Evolutionary conservation across 2,113 vertebrate genomes (phyloP).

Genomic region (Pycnonotus jocosus): DNA sequence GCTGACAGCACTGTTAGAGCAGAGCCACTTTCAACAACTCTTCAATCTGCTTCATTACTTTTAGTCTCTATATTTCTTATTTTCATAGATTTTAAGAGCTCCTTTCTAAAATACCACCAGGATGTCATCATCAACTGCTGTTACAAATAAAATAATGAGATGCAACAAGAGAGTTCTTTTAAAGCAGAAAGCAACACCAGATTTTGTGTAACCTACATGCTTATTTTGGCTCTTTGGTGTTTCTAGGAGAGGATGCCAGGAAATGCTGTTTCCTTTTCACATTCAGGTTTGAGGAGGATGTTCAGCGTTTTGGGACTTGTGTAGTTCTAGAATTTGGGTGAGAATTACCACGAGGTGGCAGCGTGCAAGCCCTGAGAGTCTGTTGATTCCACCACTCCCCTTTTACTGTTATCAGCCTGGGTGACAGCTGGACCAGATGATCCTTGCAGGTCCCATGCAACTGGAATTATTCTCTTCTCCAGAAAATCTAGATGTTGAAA

Average conservation of each 20-base stretch:
- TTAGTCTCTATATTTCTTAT: background rate
- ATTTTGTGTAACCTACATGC: background rate
- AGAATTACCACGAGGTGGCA: slow-evolving; percentile 30
- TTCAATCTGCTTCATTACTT: background rate
- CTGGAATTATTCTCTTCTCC: background rate
- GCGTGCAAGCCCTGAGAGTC: background rate
- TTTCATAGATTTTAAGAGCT: background rate
- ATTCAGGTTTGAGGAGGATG: background rate
- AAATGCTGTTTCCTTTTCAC: background rate
- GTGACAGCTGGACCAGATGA: background rate
- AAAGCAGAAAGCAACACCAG: background rate
- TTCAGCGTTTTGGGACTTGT: background rate
- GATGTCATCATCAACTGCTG: background rate
- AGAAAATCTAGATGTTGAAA: background rate
- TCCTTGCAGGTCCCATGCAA: background rate
- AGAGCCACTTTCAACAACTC: background rate
- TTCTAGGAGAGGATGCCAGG: background rate
- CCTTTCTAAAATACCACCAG: background rate
- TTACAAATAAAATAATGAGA: rapidly evolving
- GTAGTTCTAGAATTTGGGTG: background rate
- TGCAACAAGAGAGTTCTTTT: background rate
- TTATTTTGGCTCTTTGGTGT: background rate
- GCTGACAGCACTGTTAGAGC: background rate
- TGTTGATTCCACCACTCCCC: rapidly evolving
- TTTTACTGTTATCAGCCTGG: background rate